Evolutionary conservation across 2,113 vertebrate genomes (phyloP), one percentile per base, ranked within the genome.

Genomic region (Sturnira hondurensis): DNA sequence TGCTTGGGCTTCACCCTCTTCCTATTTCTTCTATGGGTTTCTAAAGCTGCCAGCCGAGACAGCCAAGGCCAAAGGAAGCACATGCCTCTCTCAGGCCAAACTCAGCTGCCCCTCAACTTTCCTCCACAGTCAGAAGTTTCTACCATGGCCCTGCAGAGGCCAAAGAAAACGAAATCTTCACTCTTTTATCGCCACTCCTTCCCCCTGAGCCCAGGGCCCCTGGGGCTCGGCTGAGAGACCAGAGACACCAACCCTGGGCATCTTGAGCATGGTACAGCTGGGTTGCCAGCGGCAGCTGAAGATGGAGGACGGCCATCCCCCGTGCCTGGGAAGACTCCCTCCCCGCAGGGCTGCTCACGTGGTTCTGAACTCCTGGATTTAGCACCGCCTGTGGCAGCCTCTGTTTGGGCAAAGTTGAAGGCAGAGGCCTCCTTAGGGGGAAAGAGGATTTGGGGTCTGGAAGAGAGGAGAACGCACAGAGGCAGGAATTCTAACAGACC

Each of bases 61-160:
- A 96, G 94, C 86, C 94, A 86, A 86, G 96, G 95, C 94, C 96
- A 97, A 97, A 96, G 95, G 96, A 97, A 97, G 96, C 97, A 97
- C 97, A 98, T 24, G 67, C 96, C 93, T 95, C 95, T 96, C 92
- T 96, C 94, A 94, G 95, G 94, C 96, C 93, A 89, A 82, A 96
- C 45, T 70, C 82, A 78, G 56, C 76, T 28, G 28, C 63, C 88
- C 86, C 56, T 82, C 65, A 17, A 36, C 52, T 63, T 68, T 89
- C 90, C 61, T 87, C 73, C n/a, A 68, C 31, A 58, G 50, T 86
- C 61, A 76, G 54, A 68, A 50, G 73, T 77, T 65, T 74, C 88
- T 94, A 41, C 56, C 54, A 7, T 0, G 63, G 92, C 82, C 89
- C 67, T 80, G 16, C 67, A 43, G 90, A 77, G 93, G 93, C 89